Evolutionary conservation across 2,113 vertebrate genomes (phyloP), one percentile per base, ranked within the genome.

Genomic region (Tichodroma muraria): DNA sequence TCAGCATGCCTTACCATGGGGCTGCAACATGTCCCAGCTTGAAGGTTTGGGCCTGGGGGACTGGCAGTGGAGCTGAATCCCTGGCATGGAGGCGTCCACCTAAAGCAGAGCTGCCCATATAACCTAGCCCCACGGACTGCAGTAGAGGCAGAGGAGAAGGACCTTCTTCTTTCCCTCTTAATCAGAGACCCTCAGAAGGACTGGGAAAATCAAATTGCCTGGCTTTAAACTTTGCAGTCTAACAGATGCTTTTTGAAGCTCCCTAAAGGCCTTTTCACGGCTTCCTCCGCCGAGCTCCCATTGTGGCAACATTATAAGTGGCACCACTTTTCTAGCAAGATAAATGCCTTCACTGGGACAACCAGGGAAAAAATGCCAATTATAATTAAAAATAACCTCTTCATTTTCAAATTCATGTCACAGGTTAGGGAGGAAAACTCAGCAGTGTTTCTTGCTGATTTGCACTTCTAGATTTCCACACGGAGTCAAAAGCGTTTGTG

Each of bases 361-460:
- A 76, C 42, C 40, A 31, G 49, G 87, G 64, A n/a, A 65, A 76
- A 85, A 80, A 69, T 35, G 66, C 75, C 70, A 76, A 69, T 84
- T 96, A 45, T 45, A 87, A 94, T 89, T 81, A 91, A 89, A 90
- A 95, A 89, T 49, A 89, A 35, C 37, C n/a, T 70, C 53, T 89
- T 72, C 31, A 64, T 89, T 95, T 92, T 89, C 2, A 11, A 95
- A 85, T 72, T 21, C 31, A 42, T 57, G 31, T 76, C 73, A 69
- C 31, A 85, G 49, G 81, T 68, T 87, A 53, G 49, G 50, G 31
- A 68, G 56, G 31, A 53, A 96, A 75, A 33, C 40, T 89, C 53
- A n/a, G 14, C 49, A 76, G 65, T 69, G 60, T 80, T 89, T 93
- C 83, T 73, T 89, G 49, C n/a, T 92, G 69, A 86, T 93, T 81